phyloP scores from a whole-genome alignment of 2,888 invertebrate species.

The Panzeria rudis region DNA sequence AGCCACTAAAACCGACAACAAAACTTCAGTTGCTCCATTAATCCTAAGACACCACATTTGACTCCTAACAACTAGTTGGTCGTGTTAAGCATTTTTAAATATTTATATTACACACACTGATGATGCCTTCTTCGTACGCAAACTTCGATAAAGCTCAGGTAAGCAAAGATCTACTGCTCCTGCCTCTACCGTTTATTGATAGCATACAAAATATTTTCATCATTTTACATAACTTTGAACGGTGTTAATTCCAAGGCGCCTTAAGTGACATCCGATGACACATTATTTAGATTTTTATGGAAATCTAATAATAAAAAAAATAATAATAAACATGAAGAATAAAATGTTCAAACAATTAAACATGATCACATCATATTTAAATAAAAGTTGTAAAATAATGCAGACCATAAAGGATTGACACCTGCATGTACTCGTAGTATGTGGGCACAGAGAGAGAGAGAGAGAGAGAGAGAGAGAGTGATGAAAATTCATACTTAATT shows the following conservation, averaged over 20 bases:
- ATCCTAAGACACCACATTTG: not conserved
- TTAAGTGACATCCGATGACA: conserved; percentile 72
- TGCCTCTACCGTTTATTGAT: not conserved
- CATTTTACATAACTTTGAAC: conserved; percentile 47
- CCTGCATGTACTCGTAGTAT: no score
- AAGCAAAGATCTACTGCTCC: not conserved
- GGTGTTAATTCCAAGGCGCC: conserved; percentile 69
- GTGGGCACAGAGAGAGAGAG: no score
- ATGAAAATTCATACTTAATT: conserved; percentile 26
- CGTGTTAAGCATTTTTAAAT: conserved; percentile 7
- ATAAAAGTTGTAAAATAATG: conserved; percentile 40
- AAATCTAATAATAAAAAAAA: conserved; percentile 68
- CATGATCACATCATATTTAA: conserved; percentile 42
- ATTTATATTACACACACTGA: not conserved
- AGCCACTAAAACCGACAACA: not conserved
- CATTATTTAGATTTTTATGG: conserved; percentile 72
- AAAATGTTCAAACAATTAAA: conserved; percentile 62
- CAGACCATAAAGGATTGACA: conserved; percentile 24
- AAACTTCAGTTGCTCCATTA: no score
- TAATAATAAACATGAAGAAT: conserved; percentile 50
- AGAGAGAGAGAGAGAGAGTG: not conserved
- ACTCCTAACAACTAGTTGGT: conserved; percentile 9
- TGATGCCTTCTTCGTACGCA: conserved; percentile 27
- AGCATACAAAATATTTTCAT: conserved; percentile 55
- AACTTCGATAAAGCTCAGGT: conserved; percentile 12